Conservation (phyloP, 2,888 invertebrate species). For the Apocheima hispidaria region DNA sequence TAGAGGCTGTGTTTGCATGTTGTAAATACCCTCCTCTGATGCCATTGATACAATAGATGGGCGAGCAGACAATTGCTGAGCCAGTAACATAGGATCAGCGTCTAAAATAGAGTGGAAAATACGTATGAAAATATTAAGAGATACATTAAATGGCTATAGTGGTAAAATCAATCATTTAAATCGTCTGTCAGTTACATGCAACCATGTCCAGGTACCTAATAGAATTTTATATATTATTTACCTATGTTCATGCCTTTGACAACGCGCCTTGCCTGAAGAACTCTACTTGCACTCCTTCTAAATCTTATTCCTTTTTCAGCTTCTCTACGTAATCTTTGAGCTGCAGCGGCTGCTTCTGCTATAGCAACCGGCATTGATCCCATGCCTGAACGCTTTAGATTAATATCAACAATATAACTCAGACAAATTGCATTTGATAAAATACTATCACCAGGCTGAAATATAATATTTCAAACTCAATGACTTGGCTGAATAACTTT, state of each 20-base stretch:
- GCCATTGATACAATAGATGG: conserved; percentile 82
- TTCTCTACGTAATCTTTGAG: conserved; percentile 76
- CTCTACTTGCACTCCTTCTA: conserved; percentile 76
- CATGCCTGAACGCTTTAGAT: conserved; percentile 82
- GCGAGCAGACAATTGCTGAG: conserved; percentile 80
- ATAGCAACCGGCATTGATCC: conserved; percentile 72
- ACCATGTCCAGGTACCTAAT: too few relatives aligned
- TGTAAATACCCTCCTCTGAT: conserved; percentile 78
- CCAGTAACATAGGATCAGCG: conserved; percentile 77
- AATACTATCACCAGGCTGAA: conserved; percentile 72
- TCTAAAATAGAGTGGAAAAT: conserved; percentile 63
- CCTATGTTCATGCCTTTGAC: conserved; percentile 82
- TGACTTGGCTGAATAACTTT: background rate
- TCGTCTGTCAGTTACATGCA: too few relatives aligned
- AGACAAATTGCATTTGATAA: conserved; percentile 79
- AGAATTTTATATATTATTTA: conserved; percentile 34
- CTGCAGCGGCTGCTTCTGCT: conserved; percentile 79
- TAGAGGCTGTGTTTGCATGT: conserved; percentile 74
- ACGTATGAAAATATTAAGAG: too few relatives aligned
- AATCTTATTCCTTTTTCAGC: conserved; percentile 79
- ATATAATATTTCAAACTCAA: conserved; percentile 31
- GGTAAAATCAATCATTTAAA: too few relatives aligned
- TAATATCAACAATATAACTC: conserved; percentile 77
- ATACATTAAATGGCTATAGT: too few relatives aligned
- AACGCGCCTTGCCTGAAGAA: conserved; percentile 77